Conservation (phyloP, 2,113 vertebrate genomes). For the Hydrochoerus hydrochaeris region DNA sequence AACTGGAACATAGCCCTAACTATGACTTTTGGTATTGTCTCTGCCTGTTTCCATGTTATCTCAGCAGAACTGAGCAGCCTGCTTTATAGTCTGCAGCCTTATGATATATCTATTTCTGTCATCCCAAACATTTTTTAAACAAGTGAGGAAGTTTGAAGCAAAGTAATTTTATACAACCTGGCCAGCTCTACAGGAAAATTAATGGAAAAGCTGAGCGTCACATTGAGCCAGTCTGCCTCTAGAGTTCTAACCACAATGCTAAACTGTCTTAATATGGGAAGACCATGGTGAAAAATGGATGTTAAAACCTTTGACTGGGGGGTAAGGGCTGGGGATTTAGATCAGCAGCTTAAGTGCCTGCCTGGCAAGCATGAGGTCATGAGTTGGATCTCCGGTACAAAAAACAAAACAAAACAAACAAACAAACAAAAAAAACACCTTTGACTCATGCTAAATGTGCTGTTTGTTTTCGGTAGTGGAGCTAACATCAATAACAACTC, state of each 20-base stretch:
- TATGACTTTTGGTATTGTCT: not conserved
- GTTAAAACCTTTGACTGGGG: not conserved
- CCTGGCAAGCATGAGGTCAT: too few species aligned
- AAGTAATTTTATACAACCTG: not conserved
- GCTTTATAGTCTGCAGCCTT: not conserved
- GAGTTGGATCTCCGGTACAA: too few species aligned
- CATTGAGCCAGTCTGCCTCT: not conserved
- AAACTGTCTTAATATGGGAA: not conserved
- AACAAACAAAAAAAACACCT: not conserved
- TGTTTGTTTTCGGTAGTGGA: constrained; percentile 1
- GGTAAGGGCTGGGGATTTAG: too few species aligned
- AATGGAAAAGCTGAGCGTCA: not conserved
- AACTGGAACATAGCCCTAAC: not conserved
- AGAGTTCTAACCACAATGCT: not conserved
- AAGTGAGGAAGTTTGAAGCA: not conserved
- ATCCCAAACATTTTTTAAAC: not conserved
- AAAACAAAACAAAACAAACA: too few species aligned
- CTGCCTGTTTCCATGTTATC: not conserved
- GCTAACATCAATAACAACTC: constrained; percentile 41
- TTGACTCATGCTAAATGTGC: constrained; percentile 2
- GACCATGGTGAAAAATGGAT: not conserved
- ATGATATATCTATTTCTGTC: not conserved
- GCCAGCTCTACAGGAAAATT: not conserved
- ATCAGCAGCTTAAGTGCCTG: too few species aligned
- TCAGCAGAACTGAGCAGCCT: not conserved